A percentile compares a stretch with the other conserved stretches of the same genome.
Evolutionary conservation across 2,888 invertebrate genomes (phyloP).

Genomic region (Dicycla oo): DNA sequence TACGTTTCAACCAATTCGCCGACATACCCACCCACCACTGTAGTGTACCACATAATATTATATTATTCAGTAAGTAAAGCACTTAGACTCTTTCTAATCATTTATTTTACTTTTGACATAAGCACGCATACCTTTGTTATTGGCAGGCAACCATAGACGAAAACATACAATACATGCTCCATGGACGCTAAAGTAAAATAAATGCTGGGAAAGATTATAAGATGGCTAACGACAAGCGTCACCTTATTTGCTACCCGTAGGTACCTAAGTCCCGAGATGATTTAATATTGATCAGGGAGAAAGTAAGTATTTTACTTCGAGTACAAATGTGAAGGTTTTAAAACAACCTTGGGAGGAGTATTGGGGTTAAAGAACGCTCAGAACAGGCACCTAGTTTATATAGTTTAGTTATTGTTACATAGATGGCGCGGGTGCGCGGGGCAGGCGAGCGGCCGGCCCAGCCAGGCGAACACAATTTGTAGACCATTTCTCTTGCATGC

Average conservation of each 20-base stretch:
- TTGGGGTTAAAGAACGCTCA: constrained; percentile 50
- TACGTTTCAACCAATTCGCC: constrained; percentile 5
- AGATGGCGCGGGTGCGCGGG: constrained; percentile 65
- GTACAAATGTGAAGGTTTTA: constrained; percentile 41
- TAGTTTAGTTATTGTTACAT: constrained; percentile 60
- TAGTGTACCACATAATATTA: constrained; percentile 10
- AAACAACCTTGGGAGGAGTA: constrained; percentile 45
- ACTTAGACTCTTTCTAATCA: no score
- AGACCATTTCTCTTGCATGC: constrained; percentile 83
- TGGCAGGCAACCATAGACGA: no score
- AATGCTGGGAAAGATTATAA: neutral
- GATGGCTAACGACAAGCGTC: constrained; percentile 4
- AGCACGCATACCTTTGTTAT: no score
- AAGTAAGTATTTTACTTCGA: constrained; percentile 35
- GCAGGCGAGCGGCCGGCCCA: constrained; percentile 69
- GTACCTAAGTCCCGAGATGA: constrained; percentile 14
- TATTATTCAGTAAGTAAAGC: constrained; percentile 20
- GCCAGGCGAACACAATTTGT: constrained; percentile 84
- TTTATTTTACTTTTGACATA: no score
- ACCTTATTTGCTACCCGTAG: constrained; percentile 27
- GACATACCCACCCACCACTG: neutral
- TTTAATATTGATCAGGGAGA: constrained; percentile 41
- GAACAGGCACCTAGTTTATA: constrained; percentile 49
- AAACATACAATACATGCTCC: no score
- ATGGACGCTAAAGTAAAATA: no score